Evolutionary conservation across 2,797 vertebrate genomes (phyloP).

Genomic region (Lates japonicus): DNA sequence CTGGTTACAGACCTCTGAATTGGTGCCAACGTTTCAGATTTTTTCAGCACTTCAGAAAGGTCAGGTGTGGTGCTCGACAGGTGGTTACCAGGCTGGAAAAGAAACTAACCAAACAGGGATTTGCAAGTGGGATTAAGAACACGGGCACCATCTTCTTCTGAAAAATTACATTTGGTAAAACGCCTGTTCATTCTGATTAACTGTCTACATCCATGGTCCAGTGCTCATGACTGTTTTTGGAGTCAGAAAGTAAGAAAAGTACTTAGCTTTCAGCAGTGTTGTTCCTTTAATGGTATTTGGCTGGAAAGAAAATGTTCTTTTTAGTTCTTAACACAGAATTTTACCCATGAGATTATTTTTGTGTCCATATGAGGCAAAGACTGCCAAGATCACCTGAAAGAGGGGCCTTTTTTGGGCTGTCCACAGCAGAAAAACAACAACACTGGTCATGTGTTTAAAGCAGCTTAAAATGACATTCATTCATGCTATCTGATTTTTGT

Average conservation of each 20-base stretch:
- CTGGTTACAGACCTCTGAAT: too few species aligned
- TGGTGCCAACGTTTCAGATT: too few species aligned
- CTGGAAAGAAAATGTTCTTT: background rate
- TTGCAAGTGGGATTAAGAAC: too few species aligned
- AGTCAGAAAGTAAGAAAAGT: background rate
- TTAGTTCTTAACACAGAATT: background rate
- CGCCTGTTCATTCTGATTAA: background rate
- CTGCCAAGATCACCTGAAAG: background rate
- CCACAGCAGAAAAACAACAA: constrained; percentile 2
- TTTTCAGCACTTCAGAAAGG: too few species aligned
- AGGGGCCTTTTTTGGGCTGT: background rate
- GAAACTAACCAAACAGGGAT: too few species aligned
- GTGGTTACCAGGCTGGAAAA: too few species aligned
- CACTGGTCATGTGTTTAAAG: background rate
- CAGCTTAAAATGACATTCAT: background rate
- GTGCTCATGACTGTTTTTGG: background rate
- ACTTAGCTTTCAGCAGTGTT: background rate
- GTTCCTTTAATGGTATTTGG: background rate
- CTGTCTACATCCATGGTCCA: background rate
- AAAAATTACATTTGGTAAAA: background rate
- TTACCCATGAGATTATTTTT: constrained; percentile 1
- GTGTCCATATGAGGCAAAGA: background rate
- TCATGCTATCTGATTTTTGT: background rate
- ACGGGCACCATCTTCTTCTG: too few species aligned
- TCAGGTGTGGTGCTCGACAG: too few species aligned